Conservation (phyloP, 2,113 vertebrate genomes). For the Callopanchax toddi region DNA sequence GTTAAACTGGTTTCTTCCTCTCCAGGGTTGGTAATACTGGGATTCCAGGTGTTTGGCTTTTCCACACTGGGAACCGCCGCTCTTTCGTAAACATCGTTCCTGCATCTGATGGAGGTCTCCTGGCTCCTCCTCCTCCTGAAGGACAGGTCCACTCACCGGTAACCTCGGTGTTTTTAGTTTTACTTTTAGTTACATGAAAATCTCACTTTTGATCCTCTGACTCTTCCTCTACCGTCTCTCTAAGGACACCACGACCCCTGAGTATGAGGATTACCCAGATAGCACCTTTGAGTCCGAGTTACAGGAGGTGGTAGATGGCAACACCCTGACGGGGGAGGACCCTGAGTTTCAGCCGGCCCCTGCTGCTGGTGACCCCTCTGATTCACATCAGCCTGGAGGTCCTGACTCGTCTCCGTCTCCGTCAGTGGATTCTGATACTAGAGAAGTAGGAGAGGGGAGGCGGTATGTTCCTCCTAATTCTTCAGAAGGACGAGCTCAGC, state of each 20-base stretch:
- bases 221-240: neutral
- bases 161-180: neutral
- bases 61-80: conserved; percentile 85
- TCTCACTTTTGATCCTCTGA: neutral
- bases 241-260: conserved; percentile 51
- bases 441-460: conserved; percentile 5
- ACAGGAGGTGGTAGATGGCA: conserved; percentile 66
- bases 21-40: conserved; percentile 87
- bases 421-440: conserved; percentile 12
- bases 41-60: conserved; percentile 90
- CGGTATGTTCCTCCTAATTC: conserved; percentile 22
- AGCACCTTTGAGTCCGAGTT: conserved; percentile 68
- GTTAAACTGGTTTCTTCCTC: neutral
- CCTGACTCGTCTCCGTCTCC: conserved; percentile 20
- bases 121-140: conserved; percentile 23
- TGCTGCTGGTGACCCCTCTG: conserved; percentile 10
- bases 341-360: conserved; percentile 58
- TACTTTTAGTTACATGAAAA: neutral
- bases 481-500: neutral
- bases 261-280: conserved; percentile 63
- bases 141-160: conserved; percentile 41
- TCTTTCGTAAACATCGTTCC: conserved; percentile 83
- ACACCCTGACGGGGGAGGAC: conserved; percentile 42
- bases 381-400: conserved; percentile 14
- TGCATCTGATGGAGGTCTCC: conserved; percentile 43